Percentiles rank a stretch among this genome's conserved stretches.
Evolutionary conservation across 2,888 invertebrate species (phyloP).

Genomic region (Ennomos fuscantarius): DNA sequence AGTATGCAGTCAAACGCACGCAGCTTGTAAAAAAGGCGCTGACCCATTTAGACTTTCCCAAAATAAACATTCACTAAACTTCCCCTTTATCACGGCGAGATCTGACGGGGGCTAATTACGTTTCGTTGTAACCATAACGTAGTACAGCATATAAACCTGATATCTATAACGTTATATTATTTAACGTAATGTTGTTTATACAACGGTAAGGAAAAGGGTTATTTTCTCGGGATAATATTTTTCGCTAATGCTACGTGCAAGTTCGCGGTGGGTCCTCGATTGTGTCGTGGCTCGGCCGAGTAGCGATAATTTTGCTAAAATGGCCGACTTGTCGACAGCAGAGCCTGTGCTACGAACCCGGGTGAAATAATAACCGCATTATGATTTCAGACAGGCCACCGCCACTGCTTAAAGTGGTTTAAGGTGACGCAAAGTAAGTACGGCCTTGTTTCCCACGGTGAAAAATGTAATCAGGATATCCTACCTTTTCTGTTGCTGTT

Average conservation of each 20-base stretch:
- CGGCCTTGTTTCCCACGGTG: slow-evolving; percentile 57
- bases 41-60: slow-evolving; percentile 31
- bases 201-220: slow-evolving; percentile 46
- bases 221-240: slow-evolving; percentile 68
- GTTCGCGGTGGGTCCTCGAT: slow-evolving; percentile 71
- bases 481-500: slow-evolving; percentile 53
- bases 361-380: slow-evolving; percentile 81
- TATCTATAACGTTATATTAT: slow-evolving; percentile 38
- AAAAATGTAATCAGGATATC: slow-evolving; percentile 65
- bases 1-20: slow-evolving; percentile 29
- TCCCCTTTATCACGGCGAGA: slow-evolving; percentile 45
- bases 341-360: slow-evolving; percentile 68
- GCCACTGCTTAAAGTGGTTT: slow-evolving; percentile 72
- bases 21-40: slow-evolving; percentile 23
- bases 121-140: slow-evolving; percentile 48
- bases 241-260: slow-evolving; percentile 67
- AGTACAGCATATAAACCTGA: slow-evolving; percentile 41
- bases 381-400: slow-evolving; percentile 76
- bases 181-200: slow-evolving; percentile 30
- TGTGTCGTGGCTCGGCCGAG: slow-evolving; percentile 70
- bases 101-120: slow-evolving; percentile 54
- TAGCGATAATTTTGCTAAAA: slow-evolving; percentile 80
- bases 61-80: slow-evolving; percentile 43
- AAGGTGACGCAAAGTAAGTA: slow-evolving; percentile 71
- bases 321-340: slow-evolving; percentile 81